phyloP scores from a whole-genome alignment of 2,797 vertebrate genomes.

The Malacoctenus gilli region DNA sequence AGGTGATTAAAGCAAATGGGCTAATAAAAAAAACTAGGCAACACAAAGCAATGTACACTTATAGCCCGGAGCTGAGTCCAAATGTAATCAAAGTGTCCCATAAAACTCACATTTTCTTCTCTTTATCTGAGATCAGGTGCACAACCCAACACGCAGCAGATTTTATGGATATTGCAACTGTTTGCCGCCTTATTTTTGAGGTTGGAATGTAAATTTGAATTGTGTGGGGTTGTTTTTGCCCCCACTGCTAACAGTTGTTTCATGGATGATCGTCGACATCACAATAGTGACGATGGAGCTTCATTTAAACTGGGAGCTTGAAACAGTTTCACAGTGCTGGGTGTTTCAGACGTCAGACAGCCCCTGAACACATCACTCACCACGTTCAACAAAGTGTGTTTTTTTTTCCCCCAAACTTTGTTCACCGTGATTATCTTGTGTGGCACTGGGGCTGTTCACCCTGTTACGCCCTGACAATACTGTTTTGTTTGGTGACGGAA shows the following conservation, averaged over 20 bases:
- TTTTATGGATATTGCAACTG: constrained; percentile 73
- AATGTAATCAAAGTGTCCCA: constrained; percentile 78
- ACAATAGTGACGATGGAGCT: constrained; percentile 39
- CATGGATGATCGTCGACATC: too few species aligned
- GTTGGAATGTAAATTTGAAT: constrained; percentile 64
- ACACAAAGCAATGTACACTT: constrained; percentile 60
- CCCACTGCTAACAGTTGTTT: constrained; percentile 36
- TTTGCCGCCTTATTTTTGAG: constrained; percentile 48
- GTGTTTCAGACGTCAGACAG: constrained; percentile 42
- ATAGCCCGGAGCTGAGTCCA: constrained; percentile 63
- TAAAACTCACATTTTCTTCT: constrained; percentile 75
- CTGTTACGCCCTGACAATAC: constrained; percentile 50
- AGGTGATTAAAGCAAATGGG: constrained; percentile 80
- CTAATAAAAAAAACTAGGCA: constrained; percentile 74
- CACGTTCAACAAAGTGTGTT: constrained; percentile 32
- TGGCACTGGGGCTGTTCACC: constrained; percentile 51
- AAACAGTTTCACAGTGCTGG: constrained; percentile 29
- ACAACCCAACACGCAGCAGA: constrained; percentile 50
- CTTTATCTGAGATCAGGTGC: constrained; percentile 72
- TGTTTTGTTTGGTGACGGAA: constrained; percentile 69
- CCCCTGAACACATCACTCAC: constrained; percentile 40
- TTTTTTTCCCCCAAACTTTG: constrained; percentile 45
- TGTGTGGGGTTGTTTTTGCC: constrained; percentile 48
- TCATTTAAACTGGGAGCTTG: constrained; percentile 62
- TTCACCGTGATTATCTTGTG: constrained; percentile 56